Percentiles rank a stretch among this genome's conserved stretches.
Conservation (phyloP, 30 jellyfish, hydroid and myxozoan genomes). For the Aurelia coerulea region DNA sequence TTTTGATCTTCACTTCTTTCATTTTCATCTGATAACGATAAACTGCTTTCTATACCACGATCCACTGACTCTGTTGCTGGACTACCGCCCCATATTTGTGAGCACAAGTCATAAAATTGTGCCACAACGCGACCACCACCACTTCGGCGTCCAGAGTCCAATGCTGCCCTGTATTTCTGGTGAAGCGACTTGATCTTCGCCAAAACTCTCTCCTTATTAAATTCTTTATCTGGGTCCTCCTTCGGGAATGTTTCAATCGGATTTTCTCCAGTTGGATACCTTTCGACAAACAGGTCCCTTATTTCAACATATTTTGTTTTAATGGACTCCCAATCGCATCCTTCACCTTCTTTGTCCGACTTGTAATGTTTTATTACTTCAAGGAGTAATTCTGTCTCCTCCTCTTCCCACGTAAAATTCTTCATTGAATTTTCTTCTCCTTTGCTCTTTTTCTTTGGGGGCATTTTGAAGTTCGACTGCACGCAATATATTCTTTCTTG, state of each 20-base stretch:
- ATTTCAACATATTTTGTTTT: slow-evolving; percentile 15
- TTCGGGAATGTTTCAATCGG: background rate
- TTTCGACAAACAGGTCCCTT: slow-evolving; percentile 1
- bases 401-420: no score
- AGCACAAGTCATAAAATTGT: slow-evolving; percentile 13
- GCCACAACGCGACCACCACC: slow-evolving; percentile 40
- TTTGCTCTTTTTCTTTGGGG: no score
- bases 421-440: no score
- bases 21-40: no score
- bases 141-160: slow-evolving; percentile 20
- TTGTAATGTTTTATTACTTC: background rate
- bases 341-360: slow-evolving; percentile 25
- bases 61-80: no score
- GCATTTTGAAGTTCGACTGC: no score
- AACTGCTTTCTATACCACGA: no score
- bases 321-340: slow-evolving; percentile 26
- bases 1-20: no score
- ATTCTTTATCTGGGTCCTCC: background rate
- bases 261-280: background rate
- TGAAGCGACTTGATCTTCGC: slow-evolving; percentile 1
- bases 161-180: background rate
- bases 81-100: background rate
- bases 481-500: no score
- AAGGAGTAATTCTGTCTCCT: background rate
- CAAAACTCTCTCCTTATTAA: slow-evolving; percentile 1